Evolutionary conservation across 1,140 invertebrate genomes (phyloP).

Genomic region (Scylla paramamosain): DNA sequence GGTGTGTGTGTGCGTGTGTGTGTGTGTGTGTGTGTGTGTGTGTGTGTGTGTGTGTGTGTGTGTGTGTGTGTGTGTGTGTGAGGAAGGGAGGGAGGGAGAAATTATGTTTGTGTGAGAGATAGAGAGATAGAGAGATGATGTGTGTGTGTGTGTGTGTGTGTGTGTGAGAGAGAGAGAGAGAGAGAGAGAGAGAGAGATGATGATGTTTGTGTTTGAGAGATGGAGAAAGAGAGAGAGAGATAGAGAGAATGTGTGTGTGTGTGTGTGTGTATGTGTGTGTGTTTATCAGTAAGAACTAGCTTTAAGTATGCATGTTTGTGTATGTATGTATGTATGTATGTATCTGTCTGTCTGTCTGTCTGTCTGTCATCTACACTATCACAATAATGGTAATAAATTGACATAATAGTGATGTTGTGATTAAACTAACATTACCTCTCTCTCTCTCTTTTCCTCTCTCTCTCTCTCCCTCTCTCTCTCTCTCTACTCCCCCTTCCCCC

Average conservation of each 20-base stretch:
- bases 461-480: slow-evolving; percentile 4
- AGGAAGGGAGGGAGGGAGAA: too few species aligned
- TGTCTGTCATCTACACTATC: background rate
- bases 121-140: too few species aligned
- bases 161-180: background rate
- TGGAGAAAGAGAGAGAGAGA: too few species aligned
- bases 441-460: background rate
- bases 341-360: background rate
- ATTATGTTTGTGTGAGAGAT: too few species aligned
- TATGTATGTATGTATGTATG: slow-evolving; percentile 23
- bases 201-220: too few species aligned
- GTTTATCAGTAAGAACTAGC: too few species aligned
- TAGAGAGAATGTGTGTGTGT: background rate
- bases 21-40: background rate
- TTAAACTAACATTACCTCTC: too few species aligned
- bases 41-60: background rate
- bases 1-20: slow-evolving; percentile 79
- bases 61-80: too few species aligned
- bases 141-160: background rate
- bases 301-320: background rate
- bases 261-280: background rate
- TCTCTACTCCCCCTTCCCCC: background rate
- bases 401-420: too few species aligned
- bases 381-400: background rate
- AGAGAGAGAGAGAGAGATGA: too few species aligned